Base-by-base conservation (phyloP, 2,797 vertebrate species). In the Pitangus sulphuratus region DNA sequence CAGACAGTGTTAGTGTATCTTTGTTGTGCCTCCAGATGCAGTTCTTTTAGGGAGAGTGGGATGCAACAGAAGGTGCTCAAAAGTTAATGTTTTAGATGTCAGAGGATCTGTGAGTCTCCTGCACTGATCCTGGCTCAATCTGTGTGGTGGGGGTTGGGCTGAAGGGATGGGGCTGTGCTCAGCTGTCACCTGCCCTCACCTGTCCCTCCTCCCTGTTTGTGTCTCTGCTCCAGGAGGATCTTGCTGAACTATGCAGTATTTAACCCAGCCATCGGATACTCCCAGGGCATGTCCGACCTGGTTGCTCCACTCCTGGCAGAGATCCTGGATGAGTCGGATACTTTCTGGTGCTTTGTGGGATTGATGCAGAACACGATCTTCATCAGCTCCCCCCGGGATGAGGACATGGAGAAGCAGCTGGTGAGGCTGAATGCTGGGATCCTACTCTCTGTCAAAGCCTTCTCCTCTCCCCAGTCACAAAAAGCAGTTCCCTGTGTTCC, bases 291-390 rank as follows among this genome's bases (percentile, higher is more conserved):
- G 99, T 99, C 99, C 0, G 99, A 99, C 98, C 98, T 99, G 96
- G 99, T 99, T 96, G 99, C 99, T n/a, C 99, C 99, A 1, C 98
- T 99, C 93, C 98, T 99, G 97, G 98, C 99, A 1, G 99, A 99
- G 98, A 98, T 99, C 95, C 98, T 99, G 93, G 99, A 99, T 35
- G 99, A 99, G 96, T 99, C 99, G 1, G 99, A 99, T 97, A 99
- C 99, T 44, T 99, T 99, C 98, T 99, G 99, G 99, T 99, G 99
- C 97, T 99, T 99, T 26, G 99, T 99, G 25, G 99, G 99, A 47
- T 88, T 99, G 97, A 99, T 99, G 99, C 99, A 99, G 98, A 99
- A 99, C 97, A 99, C 99, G 0, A 99, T 99, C 98, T 99, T 99
- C 94, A 98, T 99, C 98, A 99, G 99, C 97, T 99, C 99, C 0